Evolutionary conservation across 2,888 invertebrate genomes (phyloP).

Genomic region (Fissipunctia ypsillon): DNA sequence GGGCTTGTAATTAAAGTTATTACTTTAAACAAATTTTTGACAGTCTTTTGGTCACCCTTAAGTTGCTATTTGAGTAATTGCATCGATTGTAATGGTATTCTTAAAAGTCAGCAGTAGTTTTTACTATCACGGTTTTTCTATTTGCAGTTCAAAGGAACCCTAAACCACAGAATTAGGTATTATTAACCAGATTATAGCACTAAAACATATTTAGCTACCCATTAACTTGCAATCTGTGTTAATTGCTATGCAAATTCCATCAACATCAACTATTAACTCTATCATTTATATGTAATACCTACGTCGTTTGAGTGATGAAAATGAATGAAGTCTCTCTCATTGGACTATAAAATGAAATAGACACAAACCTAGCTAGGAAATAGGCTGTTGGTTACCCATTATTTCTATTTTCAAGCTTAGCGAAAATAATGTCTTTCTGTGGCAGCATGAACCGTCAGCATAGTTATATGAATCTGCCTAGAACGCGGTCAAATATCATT

Average conservation of each 20-base stretch:
- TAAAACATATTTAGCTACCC: constrained; percentile 51
- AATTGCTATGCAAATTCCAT: constrained; percentile 68
- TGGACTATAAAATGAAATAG: constrained; percentile 23
- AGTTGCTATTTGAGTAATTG: neutral
- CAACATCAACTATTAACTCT: constrained; percentile 34
- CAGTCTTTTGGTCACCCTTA: neutral
- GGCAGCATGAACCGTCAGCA: no score
- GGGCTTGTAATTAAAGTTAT: neutral
- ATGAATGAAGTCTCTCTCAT: constrained; percentile 12
- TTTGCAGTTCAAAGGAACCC: constrained; percentile 17
- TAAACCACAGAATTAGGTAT: constrained; percentile 24
- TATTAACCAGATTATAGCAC: constrained; percentile 56
- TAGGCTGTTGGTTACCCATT: no score
- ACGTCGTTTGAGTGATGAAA: constrained; percentile 47
- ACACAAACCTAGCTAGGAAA: no score
- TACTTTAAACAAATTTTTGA: neutral
- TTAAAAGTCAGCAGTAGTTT: neutral
- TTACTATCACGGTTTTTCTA: neutral
- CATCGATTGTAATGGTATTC: neutral
- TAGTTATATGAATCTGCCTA: no score
- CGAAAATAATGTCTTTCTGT: no score
- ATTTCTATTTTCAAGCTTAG: no score
- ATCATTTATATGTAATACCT: constrained; percentile 49
- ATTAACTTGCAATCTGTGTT: constrained; percentile 60
- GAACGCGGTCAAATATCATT: no score